phyloP scores from a whole-genome alignment of 2,113 vertebrate species.

The Phrynosoma platyrhinos region DNA sequence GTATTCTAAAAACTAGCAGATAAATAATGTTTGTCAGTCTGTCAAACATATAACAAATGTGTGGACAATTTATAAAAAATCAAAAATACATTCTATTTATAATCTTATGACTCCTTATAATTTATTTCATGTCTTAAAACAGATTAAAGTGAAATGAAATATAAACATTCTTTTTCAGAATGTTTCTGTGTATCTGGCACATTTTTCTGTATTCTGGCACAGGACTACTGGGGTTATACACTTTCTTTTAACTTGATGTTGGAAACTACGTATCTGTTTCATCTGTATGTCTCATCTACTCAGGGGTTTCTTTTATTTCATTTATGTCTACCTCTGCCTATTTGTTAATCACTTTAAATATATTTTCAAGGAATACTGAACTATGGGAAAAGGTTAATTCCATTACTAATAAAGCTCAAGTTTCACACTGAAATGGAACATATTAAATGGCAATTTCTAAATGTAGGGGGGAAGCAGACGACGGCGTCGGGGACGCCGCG shows the following conservation, averaged over 20 bases:
- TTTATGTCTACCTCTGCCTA: slow-evolving; percentile 48
- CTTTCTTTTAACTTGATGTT: slow-evolving; percentile 64
- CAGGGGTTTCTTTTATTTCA: slow-evolving; percentile 47
- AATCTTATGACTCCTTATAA: slow-evolving; percentile 42
- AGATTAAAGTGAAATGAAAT: slow-evolving; percentile 67
- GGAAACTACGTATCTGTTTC: slow-evolving; percentile 71
- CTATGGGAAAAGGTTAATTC: neutral
- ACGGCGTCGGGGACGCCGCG: no score
- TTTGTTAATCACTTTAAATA: slow-evolving; percentile 46
- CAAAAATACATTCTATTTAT: no score
- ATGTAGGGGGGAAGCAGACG: no score
- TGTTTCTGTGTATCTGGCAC: slow-evolving; percentile 47
- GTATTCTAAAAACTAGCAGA: no score
- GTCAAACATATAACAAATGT: no score
- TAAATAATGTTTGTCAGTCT: no score
- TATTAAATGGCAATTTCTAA: neutral
- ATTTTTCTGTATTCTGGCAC: slow-evolving; percentile 39
- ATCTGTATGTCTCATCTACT: slow-evolving; percentile 63
- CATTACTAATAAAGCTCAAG: neutral
- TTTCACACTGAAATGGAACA: neutral
- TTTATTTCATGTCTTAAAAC: slow-evolving; percentile 68
- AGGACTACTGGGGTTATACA: slow-evolving; percentile 57
- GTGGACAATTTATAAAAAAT: no score
- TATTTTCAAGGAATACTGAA: slow-evolving; percentile 24
- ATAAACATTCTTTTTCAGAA: slow-evolving; percentile 49